These are phyloP conservation scores for Tuberolachnus salignus DNA, from an alignment of 2,888 invertebrate species.

Conservation along the genomic window DNA sequence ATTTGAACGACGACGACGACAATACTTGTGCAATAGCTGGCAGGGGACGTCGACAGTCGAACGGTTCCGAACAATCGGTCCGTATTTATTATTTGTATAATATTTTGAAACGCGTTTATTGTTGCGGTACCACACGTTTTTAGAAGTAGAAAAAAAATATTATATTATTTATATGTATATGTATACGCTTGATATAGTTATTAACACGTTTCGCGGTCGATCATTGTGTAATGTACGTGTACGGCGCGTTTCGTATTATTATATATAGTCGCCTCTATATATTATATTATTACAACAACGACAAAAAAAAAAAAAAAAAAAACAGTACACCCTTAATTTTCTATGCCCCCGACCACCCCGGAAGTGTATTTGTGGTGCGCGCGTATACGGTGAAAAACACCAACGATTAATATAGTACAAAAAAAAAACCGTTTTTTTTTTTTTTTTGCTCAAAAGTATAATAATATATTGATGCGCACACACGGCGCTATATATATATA, in stretches of 20 bases:
- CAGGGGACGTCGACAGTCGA: not conserved
- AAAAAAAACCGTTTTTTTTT: not conserved
- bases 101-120: not conserved
- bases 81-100: not conserved
- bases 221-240: not conserved
- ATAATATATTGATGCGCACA: too few relatives aligned
- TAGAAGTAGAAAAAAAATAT: too few relatives aligned
- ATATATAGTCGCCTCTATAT: not conserved
- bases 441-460: not conserved
- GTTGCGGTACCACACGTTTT: not conserved
- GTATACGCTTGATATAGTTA: not conserved
- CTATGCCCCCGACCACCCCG: not conserved
- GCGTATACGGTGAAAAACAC: not conserved
- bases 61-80: not conserved
- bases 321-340: conserved; percentile 23
- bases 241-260: not conserved
- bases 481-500: too few relatives aligned
- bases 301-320: not conserved
- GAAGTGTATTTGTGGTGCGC: not conserved
- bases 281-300: too few relatives aligned
- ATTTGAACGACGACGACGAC: not conserved
- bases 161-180: not conserved
- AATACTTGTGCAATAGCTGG: not conserved
- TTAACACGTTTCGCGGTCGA: not conserved
- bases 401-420: not conserved